Evolutionary conservation across 2,797 vertebrate genomes (phyloP).

Genomic region (Cossypha dichroa): DNA sequence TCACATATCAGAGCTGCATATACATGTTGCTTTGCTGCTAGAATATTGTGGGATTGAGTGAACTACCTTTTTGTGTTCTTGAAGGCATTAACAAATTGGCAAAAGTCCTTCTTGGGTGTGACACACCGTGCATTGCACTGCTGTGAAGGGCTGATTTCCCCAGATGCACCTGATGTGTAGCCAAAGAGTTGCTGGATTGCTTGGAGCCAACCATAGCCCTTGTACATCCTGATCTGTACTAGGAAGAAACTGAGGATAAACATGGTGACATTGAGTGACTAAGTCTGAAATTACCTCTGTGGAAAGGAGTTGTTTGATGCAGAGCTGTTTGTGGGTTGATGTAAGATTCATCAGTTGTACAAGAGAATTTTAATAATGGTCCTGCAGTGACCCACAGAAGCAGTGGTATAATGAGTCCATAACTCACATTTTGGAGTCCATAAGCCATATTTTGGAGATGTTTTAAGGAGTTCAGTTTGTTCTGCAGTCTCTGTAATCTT

Average conservation of each 20-base stretch:
- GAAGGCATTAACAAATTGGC: background rate
- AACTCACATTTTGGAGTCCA: background rate
- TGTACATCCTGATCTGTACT: background rate
- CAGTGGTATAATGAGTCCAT: background rate
- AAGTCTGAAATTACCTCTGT: background rate
- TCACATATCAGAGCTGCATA: background rate
- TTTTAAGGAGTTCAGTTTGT: background rate
- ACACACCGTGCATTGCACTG: background rate
- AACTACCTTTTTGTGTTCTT: background rate
- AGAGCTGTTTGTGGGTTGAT: background rate
- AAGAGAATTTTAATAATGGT: background rate
- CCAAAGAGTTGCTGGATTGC: background rate
- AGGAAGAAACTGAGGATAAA: background rate
- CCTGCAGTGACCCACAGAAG: background rate
- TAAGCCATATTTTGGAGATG: background rate
- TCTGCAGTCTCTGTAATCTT: background rate
- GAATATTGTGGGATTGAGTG: background rate
- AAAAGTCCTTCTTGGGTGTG: background rate
- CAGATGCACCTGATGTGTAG: rapidly evolving
- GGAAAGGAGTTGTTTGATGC: background rate
- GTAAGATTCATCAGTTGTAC: background rate
- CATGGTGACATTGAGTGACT: background rate
- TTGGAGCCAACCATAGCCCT: background rate
- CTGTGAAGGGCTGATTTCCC: background rate
- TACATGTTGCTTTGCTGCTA: background rate